These are phyloP conservation scores for Coecobrya sp. DNA, from an alignment of 2,888 invertebrate species.

Conservation along the genomic window DNA sequence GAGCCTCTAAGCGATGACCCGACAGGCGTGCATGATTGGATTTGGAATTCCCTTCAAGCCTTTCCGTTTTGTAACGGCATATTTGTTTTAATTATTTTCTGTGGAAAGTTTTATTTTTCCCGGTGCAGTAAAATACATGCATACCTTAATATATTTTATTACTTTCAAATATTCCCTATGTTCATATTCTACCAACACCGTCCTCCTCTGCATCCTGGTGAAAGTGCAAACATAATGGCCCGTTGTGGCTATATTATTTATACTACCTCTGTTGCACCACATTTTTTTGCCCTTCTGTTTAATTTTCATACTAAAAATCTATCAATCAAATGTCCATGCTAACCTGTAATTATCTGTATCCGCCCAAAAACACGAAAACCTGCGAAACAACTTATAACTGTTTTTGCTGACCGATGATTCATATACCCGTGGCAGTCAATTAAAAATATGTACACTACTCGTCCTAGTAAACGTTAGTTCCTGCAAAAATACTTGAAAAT, in stretches of 20 bases:
- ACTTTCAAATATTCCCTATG: too few species aligned
- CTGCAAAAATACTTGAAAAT: not conserved
- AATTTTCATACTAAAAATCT: slow-evolving; percentile 59
- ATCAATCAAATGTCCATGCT: slow-evolving; percentile 71
- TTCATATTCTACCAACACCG: too few species aligned
- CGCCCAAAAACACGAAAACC: slow-evolving; percentile 30
- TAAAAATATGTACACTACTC: not conserved
- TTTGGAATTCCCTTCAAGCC: not conserved
- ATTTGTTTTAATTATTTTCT: slow-evolving; percentile 46
- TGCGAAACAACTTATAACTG: not conserved
- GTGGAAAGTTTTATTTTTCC: not conserved
- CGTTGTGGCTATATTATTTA: not conserved
- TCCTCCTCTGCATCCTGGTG: too few species aligned
- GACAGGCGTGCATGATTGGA: not conserved
- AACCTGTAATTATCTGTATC: slow-evolving; percentile 68
- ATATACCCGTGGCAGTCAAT: not conserved
- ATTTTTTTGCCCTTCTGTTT: slow-evolving; percentile 14
- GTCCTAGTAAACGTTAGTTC: not conserved
- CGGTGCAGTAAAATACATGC: too few species aligned
- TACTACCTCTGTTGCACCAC: slow-evolving; percentile 11
- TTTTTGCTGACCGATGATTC: not conserved
- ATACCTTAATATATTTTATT: slow-evolving; percentile 12
- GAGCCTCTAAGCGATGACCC: slow-evolving; percentile 29
- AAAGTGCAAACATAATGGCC: not conserved
- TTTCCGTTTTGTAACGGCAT: not conserved